Percentiles rank a stretch among this genome's conserved stretches.
Evolutionary conservation across 2,113 vertebrate species (phyloP).

Genomic region (Cercocebus atys): DNA sequence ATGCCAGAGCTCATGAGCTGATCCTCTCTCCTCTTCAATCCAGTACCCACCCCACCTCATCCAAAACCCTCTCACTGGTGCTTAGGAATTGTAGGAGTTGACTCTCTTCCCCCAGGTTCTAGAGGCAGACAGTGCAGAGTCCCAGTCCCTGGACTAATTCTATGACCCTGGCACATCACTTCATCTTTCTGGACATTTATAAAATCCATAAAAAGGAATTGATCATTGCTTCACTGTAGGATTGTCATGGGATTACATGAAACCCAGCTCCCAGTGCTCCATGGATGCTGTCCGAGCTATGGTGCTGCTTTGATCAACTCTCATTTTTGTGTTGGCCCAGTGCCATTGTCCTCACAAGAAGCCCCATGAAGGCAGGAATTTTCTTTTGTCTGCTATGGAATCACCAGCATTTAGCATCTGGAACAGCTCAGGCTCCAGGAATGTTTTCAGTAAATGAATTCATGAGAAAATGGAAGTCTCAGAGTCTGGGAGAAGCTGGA

Average conservation of each 20-base stretch:
- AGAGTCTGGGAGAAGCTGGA: not conserved
- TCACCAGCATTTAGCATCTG: not conserved
- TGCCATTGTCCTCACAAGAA: not conserved
- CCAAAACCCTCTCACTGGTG: not conserved
- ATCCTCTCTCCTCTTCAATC: not conserved
- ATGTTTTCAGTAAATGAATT: not conserved
- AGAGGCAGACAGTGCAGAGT: not conserved
- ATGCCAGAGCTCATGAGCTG: accelerated
- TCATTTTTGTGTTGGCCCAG: accelerated
- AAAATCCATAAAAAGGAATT: not conserved
- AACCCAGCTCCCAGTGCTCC: accelerated
- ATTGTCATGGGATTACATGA: not conserved
- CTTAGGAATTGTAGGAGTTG: not conserved
- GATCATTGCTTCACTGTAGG: not conserved
- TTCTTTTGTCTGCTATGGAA: not conserved
- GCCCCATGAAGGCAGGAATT: not conserved
- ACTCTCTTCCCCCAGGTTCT: not conserved
- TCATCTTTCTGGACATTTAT: not conserved
- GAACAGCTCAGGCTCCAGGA: not conserved
- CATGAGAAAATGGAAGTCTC: accelerated
- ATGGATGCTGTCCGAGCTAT: accelerated
- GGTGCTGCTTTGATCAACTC: accelerated
- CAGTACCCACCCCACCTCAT: not conserved
- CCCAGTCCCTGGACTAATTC: not conserved
- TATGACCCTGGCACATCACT: not conserved